These are phyloP conservation scores for Potorous gilbertii DNA, from an alignment of 2,797 vertebrate genomes.

Conservation along the genomic window DNA sequence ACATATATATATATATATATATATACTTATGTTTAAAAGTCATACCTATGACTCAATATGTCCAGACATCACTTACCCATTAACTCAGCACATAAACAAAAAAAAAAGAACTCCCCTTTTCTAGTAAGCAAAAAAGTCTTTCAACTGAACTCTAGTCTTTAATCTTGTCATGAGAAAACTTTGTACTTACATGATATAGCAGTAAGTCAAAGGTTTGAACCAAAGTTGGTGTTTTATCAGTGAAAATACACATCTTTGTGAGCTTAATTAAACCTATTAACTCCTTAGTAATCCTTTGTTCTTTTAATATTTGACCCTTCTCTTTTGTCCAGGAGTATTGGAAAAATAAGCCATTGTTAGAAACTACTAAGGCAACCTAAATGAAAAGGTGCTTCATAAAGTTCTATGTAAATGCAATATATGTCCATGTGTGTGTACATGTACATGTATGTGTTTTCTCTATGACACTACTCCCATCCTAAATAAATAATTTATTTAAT, in stretches of 20 bases:
- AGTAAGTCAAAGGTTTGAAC: constrained; percentile 1
- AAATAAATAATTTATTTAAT: constrained; percentile 65
- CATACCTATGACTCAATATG: not conserved
- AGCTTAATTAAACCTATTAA: not conserved
- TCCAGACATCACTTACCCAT: not conserved
- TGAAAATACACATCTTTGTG: not conserved
- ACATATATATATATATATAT: no score
- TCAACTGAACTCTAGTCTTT: constrained; percentile 29
- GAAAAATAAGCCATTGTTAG: not conserved
- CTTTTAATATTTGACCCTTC: not conserved
- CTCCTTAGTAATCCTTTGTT: not conserved
- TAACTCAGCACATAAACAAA: not conserved
- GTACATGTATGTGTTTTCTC: not conserved
- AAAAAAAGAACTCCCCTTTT: not conserved
- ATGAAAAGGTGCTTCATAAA: not conserved
- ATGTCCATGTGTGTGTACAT: not conserved
- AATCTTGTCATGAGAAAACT: constrained; percentile 26
- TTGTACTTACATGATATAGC: constrained; percentile 21
- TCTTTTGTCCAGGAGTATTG: not conserved
- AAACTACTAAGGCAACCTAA: not conserved
- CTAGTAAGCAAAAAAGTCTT: not conserved
- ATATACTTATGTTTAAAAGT: not conserved
- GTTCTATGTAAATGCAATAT: not conserved
- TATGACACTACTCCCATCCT: constrained; percentile 10
- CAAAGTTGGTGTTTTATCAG: not conserved